Conservation (phyloP, 1,140 invertebrate species). For the Cepaea nemoralis region DNA sequence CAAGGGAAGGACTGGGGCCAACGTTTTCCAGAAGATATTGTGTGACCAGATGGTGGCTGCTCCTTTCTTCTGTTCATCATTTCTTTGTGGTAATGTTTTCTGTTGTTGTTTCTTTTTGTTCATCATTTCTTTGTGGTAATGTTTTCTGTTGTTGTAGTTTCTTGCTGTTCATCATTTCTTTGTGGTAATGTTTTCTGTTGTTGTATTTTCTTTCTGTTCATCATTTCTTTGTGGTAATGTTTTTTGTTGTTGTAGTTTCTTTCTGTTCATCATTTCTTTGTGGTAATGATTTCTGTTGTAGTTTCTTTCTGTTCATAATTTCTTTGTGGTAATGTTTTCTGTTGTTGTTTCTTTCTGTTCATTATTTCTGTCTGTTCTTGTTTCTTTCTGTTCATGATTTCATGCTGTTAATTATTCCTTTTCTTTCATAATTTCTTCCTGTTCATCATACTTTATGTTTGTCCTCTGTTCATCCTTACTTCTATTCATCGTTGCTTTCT, state of each 20-base stretch:
- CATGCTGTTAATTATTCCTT: not conserved
- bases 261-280: conserved; percentile 86
- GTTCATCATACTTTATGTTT: conserved; percentile 84
- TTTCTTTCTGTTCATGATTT: not conserved
- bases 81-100: conserved; percentile 84
- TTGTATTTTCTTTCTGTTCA: not conserved
- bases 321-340: conserved; percentile 70
- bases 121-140: conserved; percentile 13
- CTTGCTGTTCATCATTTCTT: conserved; percentile 87
- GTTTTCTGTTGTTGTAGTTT: conserved; percentile 86
- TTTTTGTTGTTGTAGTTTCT: conserved; percentile 88
- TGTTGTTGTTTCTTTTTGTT: conserved; percentile 43
- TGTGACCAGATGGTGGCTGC: conserved; percentile 91
- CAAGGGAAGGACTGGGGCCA: conserved; percentile 79
- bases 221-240: conserved; percentile 5
- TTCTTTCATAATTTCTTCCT: conserved; percentile 87
- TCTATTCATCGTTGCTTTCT: not conserved
- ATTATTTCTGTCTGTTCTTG: conserved; percentile 79
- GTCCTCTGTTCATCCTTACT: conserved; percentile 63
- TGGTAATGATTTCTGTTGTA: conserved; percentile 75
- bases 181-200: conserved; percentile 79
- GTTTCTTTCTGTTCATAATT: not conserved
- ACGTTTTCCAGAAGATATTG: conserved; percentile 86
- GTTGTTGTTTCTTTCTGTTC: conserved; percentile 85
- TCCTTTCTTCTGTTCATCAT: conserved; percentile 84